Conservation (phyloP, 2,113 vertebrate genomes). For the Malurus cyaneus region DNA sequence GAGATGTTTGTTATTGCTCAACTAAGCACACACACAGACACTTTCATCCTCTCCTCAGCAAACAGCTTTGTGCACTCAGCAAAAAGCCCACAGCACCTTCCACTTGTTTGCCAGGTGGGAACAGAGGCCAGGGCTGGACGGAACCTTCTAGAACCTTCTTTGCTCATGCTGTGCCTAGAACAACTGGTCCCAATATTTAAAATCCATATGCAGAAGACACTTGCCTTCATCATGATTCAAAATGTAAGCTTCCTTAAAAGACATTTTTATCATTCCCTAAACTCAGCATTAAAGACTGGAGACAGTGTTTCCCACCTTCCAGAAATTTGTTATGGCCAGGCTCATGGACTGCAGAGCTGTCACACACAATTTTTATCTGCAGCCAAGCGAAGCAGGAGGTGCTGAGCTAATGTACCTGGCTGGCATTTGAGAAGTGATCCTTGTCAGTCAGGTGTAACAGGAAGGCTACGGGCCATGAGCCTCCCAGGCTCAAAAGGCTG, state of each 20-base stretch:
- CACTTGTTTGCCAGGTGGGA: not conserved
- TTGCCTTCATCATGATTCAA: not conserved
- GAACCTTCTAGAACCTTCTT: not conserved
- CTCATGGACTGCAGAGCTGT: not conserved
- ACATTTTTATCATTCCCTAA: not conserved
- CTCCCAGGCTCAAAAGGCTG: not conserved
- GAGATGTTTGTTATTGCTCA: not conserved
- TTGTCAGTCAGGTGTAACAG: not conserved
- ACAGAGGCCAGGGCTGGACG: not conserved
- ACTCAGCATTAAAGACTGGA: not conserved
- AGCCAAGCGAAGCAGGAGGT: not conserved
- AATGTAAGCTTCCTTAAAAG: not conserved
- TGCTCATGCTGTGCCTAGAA: not conserved
- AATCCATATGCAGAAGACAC: not conserved
- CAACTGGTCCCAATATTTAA: not conserved
- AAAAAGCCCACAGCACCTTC: not conserved
- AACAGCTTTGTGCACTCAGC: not conserved
- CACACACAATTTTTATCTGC: not conserved
- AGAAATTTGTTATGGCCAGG: not conserved
- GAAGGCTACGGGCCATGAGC: not conserved
- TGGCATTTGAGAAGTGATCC: not conserved
- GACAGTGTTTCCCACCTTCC: rapidly evolving
- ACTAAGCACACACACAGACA: not conserved
- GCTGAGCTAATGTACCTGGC: not conserved
- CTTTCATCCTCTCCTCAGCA: not conserved